A percentile compares a stretch with the other conserved stretches of the same genome.
Evolutionary conservation across 2,888 invertebrate genomes (phyloP).

Genomic region (Osmoderma eremita): DNA sequence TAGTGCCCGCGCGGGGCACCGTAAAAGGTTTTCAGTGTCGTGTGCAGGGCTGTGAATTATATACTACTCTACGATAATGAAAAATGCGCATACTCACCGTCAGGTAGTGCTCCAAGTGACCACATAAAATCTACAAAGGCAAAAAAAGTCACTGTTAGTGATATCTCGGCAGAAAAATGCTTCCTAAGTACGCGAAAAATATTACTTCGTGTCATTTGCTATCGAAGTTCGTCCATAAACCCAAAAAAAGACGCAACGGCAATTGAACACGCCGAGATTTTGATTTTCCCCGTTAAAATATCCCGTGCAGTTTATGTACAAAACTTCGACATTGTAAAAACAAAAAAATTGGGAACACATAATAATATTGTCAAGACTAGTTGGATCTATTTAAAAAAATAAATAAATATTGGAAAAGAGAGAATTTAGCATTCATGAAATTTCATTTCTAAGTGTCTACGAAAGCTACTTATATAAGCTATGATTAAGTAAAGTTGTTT

Average conservation of each 20-base stretch:
- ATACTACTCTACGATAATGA: neutral
- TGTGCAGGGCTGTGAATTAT: slow-evolving; percentile 5
- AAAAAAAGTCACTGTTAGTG: slow-evolving; percentile 60
- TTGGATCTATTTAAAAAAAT: slow-evolving; percentile 38
- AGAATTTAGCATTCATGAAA: slow-evolving; percentile 63
- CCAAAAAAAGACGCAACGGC: too few species aligned
- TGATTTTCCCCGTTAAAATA: too few species aligned
- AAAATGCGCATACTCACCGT: slow-evolving; percentile 79
- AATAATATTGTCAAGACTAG: slow-evolving; percentile 38
- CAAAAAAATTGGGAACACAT: slow-evolving; percentile 21
- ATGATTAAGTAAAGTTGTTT: neutral
- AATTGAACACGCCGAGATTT: neutral
- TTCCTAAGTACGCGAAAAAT: slow-evolving; percentile 24
- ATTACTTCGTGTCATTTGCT: slow-evolving; percentile 1
- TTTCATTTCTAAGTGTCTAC: slow-evolving; percentile 63
- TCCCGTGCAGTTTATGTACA: slow-evolving; percentile 22
- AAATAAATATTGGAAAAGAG: slow-evolving; percentile 34
- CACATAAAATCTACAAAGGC: slow-evolving; percentile 96
- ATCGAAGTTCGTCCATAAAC: slow-evolving; percentile 11
- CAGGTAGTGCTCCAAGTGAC: slow-evolving; percentile 97
- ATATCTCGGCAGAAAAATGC: slow-evolving; percentile 35
- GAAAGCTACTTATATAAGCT: slow-evolving; percentile 50
- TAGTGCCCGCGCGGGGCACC: too few species aligned
- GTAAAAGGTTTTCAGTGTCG: neutral
- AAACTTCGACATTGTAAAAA: slow-evolving; percentile 31